Base-by-base conservation (phyloP, 2,797 vertebrate genomes). In the Malurus leucopterus region DNA sequence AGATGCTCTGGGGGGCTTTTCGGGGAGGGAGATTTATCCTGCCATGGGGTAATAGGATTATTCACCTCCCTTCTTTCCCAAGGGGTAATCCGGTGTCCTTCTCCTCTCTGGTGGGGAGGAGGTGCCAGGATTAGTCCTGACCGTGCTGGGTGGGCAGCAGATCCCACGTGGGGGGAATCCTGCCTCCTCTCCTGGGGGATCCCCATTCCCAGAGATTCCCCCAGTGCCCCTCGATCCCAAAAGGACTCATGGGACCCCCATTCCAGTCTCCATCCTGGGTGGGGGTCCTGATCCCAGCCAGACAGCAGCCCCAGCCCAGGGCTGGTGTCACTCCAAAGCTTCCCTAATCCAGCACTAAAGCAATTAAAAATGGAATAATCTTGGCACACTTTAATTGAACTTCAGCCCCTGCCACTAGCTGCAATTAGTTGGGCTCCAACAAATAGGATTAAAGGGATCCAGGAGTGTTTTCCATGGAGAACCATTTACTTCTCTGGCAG, bases 41-140 rank as follows among this genome's bases (percentile, higher is more conserved):
- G 67, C 72, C 65, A 68, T 17, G 44, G 54, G 44, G 43, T 97
- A 96, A 96, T 96, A 92, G 93, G 98, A 98, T 99, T 98, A 98
- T 5, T 98, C 97, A 97, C 1, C 61, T 80, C 69, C 47, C 92
- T 94, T 11, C 95, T 92, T 68, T 84, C 89, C 78, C 32, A 34
- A 38, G 15, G 57, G 80, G 80, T 76, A 79, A 96, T 94, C 96
- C 90, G 44, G 67, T 93, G 95, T 94, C 95, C 95, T 96, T 93
- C 90, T 43, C 87, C 55, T 22, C 69, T 71, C 61, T 24, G 27
- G 8, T 3, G 34, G 36, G 41, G 38, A 50, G 30, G 30, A 67
- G 79, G 55, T 9, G 32, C 20, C 20, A 8, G 79, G 62, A 69
- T 81, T 80, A 55, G 63, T 0, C 11, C 38, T 2, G 75, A 43